A percentile compares a stretch with the other conserved stretches of the same genome.
Conservation (phyloP, 1,140 invertebrate species). For the Rhysida immarginata region DNA sequence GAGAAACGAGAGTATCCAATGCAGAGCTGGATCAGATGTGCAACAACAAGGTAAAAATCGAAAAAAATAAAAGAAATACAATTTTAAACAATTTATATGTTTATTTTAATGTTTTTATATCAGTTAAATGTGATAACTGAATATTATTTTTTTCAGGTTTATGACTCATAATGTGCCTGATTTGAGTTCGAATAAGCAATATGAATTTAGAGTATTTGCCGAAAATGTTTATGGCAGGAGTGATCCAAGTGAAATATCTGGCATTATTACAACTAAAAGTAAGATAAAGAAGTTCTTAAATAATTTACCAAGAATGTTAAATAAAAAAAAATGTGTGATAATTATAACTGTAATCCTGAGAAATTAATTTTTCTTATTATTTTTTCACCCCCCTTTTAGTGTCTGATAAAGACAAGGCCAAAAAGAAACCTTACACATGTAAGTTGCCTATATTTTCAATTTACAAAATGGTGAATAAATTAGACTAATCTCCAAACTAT, state of each 20-base stretch:
- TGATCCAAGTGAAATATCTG: conserved; percentile 71
- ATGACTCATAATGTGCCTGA: conserved; percentile 78
- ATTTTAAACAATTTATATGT: too few relatives aligned
- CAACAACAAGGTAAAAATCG: conserved; percentile 52
- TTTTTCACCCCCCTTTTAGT: conserved; percentile 6
- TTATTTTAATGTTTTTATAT: too few relatives aligned
- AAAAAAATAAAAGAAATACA: too few relatives aligned
- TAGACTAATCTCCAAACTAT: too few relatives aligned
- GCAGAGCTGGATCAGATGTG: conserved; percentile 87
- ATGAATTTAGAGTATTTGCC: conserved; percentile 91
- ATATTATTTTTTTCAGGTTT: conserved; percentile 37
- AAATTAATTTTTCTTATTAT: conserved; percentile 2
- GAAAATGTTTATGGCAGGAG: conserved; percentile 93
- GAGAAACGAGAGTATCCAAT: conserved; percentile 87
- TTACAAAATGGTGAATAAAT: too few relatives aligned
- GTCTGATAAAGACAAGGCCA: conserved; percentile 52
- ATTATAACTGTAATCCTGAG: too few relatives aligned
- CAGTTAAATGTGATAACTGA: too few relatives aligned
- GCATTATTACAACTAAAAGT: conserved; percentile 66
- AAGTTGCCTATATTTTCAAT: conserved; percentile 11
- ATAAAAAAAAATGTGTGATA: too few relatives aligned
- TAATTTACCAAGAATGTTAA: too few relatives aligned
- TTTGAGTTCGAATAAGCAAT: conserved; percentile 75
- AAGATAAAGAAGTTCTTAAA: too few relatives aligned
- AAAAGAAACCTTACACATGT: conserved; percentile 56